Evolutionary conservation across 23 tunicate species (phyloP), one percentile per base, ranked within the genome.

Genomic region (Clavelina lepadiformis): DNA sequence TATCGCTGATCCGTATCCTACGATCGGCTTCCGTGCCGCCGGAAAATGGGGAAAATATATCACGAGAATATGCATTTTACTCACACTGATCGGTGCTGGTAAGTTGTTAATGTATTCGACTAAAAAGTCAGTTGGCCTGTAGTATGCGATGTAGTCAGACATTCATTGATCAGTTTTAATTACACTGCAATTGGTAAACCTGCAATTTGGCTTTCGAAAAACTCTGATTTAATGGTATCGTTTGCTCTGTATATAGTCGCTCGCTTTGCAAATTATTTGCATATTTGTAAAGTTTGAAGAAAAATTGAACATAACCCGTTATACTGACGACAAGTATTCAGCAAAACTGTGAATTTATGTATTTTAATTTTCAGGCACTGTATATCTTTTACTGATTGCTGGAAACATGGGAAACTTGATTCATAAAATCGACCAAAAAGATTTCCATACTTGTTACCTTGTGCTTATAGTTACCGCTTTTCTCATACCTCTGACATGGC

Each of bases 81-180:
- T 72, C 5, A 81, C 97, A 21, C 65, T 75, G 1, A 75, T 80
- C 64, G 97, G 97, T 11, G 89, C 76, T 62, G 97, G 97, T 89
- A 58, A 67, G n/a, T n/a, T n/a, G n/a, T n/a, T n/a, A n/a, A n/a
- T n/a, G n/a, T n/a, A n/a, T n/a, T n/a, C n/a, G n/a, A n/a, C n/a
- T n/a, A n/a, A n/a, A n/a, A n/a, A n/a, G n/a, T n/a, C n/a, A n/a
- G n/a, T n/a, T n/a, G n/a, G n/a, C n/a, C n/a, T n/a, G n/a, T n/a
- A n/a, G n/a, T n/a, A n/a, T n/a, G n/a, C n/a, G n/a, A n/a, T n/a
- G n/a, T n/a, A n/a, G n/a, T n/a, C n/a, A n/a, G n/a, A n/a, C n/a
- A n/a, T n/a, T n/a, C n/a, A n/a, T n/a, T n/a, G n/a, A n/a, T n/a
- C n/a, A n/a, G n/a, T n/a, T n/a, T n/a, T n/a, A n/a, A n/a, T n/a